These are phyloP conservation scores for Leptoteleia sp. DNA, from an alignment of 1,140 invertebrate genomes.

Conservation along the genomic window DNA sequence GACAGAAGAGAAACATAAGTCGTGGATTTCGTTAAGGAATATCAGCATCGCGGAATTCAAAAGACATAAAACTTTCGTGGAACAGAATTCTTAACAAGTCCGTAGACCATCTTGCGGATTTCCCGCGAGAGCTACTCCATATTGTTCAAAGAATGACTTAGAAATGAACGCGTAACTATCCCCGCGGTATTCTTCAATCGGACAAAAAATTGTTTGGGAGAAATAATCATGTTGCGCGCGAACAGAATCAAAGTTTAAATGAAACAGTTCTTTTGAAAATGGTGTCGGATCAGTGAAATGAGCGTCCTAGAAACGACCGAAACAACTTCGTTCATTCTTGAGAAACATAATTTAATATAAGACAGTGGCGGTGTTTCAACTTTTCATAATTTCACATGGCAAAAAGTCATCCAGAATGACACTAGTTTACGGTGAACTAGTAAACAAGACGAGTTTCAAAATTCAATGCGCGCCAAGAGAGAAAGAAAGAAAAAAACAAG, in stretches of 20 bases:
- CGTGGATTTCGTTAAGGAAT: conserved; percentile 33
- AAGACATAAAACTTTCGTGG: conserved; percentile 55
- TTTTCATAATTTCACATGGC: conserved; percentile 29
- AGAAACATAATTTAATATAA: conserved; percentile 50
- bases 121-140: conserved; percentile 54
- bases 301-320: conserved; percentile 34
- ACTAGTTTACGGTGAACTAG: conserved; percentile 1
- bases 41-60: conserved; percentile 43
- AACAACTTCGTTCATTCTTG: conserved; percentile 20
- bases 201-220: conserved; percentile 59
- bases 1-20: conserved; percentile 4
- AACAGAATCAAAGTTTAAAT: conserved; percentile 61
- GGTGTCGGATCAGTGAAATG: conserved; percentile 31
- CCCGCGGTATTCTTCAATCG: conserved; percentile 63
- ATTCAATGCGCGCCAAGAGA: background rate
- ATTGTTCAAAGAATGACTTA: conserved; percentile 59
- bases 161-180: conserved; percentile 64
- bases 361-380: conserved; percentile 17
- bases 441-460: conserved; percentile 8
- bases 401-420: conserved; percentile 25
- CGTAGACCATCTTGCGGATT: conserved; percentile 63
- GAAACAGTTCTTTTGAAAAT: conserved; percentile 47
- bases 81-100: conserved; percentile 62
- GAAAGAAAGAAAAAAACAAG: no score
- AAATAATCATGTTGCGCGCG: conserved; percentile 49